Conservation (phyloP, 2,113 vertebrate species). For the Polypterus senegalus region DNA sequence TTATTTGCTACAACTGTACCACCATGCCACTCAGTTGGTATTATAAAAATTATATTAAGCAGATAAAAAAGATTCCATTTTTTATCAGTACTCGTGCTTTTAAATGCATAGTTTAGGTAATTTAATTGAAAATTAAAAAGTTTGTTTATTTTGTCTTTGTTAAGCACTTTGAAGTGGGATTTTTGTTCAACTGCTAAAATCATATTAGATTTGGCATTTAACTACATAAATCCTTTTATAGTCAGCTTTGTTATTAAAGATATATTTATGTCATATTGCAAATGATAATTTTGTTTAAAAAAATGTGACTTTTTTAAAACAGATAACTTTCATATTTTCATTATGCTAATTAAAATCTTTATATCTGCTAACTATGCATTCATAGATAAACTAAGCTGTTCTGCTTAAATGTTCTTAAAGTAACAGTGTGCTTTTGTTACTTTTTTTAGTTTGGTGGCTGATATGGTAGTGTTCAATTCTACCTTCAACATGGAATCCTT, state of each 20-base stretch:
- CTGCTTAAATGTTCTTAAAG: neutral
- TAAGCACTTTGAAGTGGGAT: too few species aligned
- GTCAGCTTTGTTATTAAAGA: neutral
- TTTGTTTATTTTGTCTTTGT: too few species aligned
- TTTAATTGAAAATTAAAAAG: too few species aligned
- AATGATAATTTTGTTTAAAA: neutral
- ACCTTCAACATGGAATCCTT: conserved; percentile 91
- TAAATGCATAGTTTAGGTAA: too few species aligned
- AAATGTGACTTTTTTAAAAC: too few species aligned
- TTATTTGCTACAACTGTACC: too few species aligned
- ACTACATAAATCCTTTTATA: neutral
- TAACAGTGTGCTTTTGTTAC: neutral
- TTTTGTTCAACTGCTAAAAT: neutral
- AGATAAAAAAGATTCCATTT: too few species aligned
- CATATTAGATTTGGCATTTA: neutral
- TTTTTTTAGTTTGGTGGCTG: conserved; percentile 72
- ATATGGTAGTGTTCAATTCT: conserved; percentile 78
- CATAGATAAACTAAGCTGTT: neutral
- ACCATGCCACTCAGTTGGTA: too few species aligned
- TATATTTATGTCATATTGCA: neutral
- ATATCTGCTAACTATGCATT: neutral
- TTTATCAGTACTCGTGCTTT: too few species aligned
- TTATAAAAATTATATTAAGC: too few species aligned
- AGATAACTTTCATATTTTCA: too few species aligned
- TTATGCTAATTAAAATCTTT: too few species aligned